Evolutionary conservation across 2,797 vertebrate genomes (phyloP).

Genomic region (Percopsis omiscomaycus): DNA sequence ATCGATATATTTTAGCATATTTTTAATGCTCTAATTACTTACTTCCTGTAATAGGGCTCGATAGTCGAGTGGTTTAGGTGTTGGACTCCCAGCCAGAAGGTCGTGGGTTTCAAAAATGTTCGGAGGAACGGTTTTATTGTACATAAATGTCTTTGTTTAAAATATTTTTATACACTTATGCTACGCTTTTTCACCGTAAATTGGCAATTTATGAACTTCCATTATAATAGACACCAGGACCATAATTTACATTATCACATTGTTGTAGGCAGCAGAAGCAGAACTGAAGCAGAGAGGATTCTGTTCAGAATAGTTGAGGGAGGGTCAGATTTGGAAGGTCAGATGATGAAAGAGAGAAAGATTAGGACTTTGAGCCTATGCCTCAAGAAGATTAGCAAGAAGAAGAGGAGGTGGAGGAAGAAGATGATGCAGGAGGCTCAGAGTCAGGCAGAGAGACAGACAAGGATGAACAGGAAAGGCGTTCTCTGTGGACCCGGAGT

Average conservation of each 20-base stretch:
- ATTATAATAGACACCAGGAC: too few relatives aligned
- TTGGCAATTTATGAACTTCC: too few relatives aligned
- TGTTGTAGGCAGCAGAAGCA: slow-evolving; percentile 5
- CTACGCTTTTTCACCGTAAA: too few relatives aligned
- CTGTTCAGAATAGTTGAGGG: neutral
- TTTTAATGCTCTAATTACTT: too few relatives aligned
- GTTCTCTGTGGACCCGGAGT: slow-evolving; percentile 16
- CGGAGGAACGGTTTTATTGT: too few relatives aligned
- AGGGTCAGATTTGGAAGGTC: slow-evolving; percentile 30
- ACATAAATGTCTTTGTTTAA: too few relatives aligned
- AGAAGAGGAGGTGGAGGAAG: slow-evolving; percentile 5
- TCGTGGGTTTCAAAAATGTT: too few relatives aligned
- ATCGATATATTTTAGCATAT: too few relatives aligned
- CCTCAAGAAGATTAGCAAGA: neutral
- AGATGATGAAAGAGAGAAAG: slow-evolving; percentile 17
- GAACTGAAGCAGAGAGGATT: slow-evolving; percentile 19
- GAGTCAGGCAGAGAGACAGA: slow-evolving; percentile 10
- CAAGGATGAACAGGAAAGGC: slow-evolving; percentile 8
- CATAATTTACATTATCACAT: neutral
- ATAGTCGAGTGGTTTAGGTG: too few relatives aligned
- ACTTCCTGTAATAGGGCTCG: too few relatives aligned
- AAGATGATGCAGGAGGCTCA: slow-evolving; percentile 18
- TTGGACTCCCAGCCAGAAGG: too few relatives aligned
- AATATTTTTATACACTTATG: too few relatives aligned
- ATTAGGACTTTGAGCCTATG: slow-evolving; percentile 11